A percentile compares a stretch with the other conserved stretches of the same genome.
Evolutionary conservation across 2,888 invertebrate genomes (phyloP).

Genomic region (Isotomurus palustris): DNA sequence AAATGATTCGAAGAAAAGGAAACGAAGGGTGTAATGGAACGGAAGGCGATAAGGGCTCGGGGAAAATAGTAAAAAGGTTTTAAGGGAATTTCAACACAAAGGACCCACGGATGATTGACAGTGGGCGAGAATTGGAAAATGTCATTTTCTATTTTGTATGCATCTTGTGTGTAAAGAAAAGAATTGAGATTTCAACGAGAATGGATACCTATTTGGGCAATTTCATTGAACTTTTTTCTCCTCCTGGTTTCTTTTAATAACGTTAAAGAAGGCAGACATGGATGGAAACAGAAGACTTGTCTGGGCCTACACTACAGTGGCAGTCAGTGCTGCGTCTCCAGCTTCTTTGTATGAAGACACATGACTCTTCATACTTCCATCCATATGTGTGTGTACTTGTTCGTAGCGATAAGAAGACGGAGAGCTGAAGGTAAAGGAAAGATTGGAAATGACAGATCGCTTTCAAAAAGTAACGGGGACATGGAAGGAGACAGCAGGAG

Average conservation of each 20-base stretch:
- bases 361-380: too few species aligned
- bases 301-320: too few species aligned
- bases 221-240: slow-evolving; percentile 1
- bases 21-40: slow-evolving; percentile 13
- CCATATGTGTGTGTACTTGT: not conserved
- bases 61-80: not conserved
- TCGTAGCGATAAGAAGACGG: too few species aligned
- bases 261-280: too few species aligned
- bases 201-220: not conserved
- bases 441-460: slow-evolving; percentile 14
- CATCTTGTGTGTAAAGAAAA: not conserved
- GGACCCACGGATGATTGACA: slow-evolving; percentile 4
- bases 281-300: not conserved
- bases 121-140: not conserved
- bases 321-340: too few species aligned
- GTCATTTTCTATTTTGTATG: not conserved
- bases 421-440: too few species aligned
- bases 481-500: too few species aligned
- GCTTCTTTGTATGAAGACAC: too few species aligned
- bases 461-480: slow-evolving; percentile 3
- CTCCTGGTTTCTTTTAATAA: too few species aligned
- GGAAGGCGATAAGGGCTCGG: slow-evolving; percentile 13
- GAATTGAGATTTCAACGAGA: not conserved
- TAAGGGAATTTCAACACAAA: slow-evolving; percentile 11
- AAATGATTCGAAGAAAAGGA: too few species aligned